Conservation (phyloP, 2,797 vertebrate species). For the Molossus molossus region DNA sequence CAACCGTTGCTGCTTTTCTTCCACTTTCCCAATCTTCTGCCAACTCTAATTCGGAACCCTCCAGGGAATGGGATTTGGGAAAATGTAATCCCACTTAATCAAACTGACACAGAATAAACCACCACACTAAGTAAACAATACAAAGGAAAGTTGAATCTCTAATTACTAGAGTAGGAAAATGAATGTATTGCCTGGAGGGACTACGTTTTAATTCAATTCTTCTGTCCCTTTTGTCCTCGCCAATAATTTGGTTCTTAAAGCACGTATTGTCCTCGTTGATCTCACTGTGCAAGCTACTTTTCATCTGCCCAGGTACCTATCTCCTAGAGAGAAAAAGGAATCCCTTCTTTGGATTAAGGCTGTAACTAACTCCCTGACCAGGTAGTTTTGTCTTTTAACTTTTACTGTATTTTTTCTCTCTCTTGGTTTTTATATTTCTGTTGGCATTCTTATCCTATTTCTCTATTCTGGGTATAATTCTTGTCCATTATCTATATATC, state of each 20-base stretch:
- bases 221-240: not conserved
- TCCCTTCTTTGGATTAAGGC: conserved; percentile 16
- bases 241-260: conserved; percentile 39
- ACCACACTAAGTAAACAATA: conserved; percentile 1
- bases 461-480: not conserved
- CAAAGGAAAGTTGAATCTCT: not conserved
- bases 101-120: conserved; percentile 18
- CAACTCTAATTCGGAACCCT: conserved; percentile 21
- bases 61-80: not conserved
- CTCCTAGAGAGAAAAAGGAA: not conserved
- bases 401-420: not conserved
- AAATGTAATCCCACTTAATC: conserved; percentile 37
- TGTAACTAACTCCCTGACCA: not conserved
- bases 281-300: not conserved
- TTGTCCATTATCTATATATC: not conserved
- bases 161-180: conserved; percentile 12
- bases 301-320: not conserved
- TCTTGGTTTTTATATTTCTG: not conserved
- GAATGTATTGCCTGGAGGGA: not conserved
- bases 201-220: not conserved
- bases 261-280: not conserved
- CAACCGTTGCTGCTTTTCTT: not conserved
- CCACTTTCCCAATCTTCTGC: not conserved
- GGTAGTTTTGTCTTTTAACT: not conserved
- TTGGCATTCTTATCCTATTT: not conserved